Base-by-base conservation (phyloP, 2,888 invertebrate genomes). In the Cryptus viduatorius region DNA sequence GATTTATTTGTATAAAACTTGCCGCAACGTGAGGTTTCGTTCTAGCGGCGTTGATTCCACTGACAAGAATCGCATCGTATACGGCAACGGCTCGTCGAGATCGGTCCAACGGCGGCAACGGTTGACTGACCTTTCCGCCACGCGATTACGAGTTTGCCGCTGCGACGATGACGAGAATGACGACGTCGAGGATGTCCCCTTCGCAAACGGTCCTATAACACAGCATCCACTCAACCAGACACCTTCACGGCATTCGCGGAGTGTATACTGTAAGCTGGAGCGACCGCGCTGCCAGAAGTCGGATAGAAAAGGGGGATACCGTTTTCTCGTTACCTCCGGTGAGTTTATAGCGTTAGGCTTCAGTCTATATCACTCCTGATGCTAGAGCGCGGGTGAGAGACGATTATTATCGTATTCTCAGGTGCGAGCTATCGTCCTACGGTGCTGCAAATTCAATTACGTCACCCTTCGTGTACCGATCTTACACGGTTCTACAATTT, bases 71-170 rank as follows among this genome's bases (percentile, higher is more conserved):
- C 16, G 53, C 37, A 2, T 44, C 46, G 44, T 37, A 37, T 19
- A 24, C 56, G 10, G 56, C 56, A 12, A 24, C 24, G 56, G 56
- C 56, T 24, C 56, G 37, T 37, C 37, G 37, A 37, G 37, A 37
- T 37, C 4, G 37, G 1, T 37, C 4, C 37, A 37, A 31, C 31
- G 37, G 19, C 37, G 71, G 19, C 16, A 10, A 24, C 78, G 42
- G 72, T 77, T 80, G 68, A 80, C 72, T 84, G 83, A 77, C 83
- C 83, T 84, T 84, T 84, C 46, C 53, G 56, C 65, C 77, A 46
- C 44, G 12, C n/a, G 53, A 67, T 69, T 8, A 61, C 67, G 56
- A 71, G 44, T 19, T 56, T 14, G 44, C 46, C 37, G 67, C 73
- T 69, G 76, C 64, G 78, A 78, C 42, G 64, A 75, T 65, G 75